Conservation (phyloP, 2,113 vertebrate genomes). For the Irena cyanogastra region DNA sequence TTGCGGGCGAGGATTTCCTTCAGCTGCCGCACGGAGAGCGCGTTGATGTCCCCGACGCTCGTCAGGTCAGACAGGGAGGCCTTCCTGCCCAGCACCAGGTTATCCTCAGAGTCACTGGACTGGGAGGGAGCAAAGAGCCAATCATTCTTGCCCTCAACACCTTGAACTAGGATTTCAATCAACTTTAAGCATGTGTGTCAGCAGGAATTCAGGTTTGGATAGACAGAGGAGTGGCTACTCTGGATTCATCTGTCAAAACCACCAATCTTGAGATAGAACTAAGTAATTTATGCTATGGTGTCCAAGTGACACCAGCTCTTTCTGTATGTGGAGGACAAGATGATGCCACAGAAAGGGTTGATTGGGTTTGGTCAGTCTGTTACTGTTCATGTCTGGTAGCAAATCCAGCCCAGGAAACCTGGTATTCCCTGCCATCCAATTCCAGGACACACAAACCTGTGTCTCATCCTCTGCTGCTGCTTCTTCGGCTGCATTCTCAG, state of each 20-base stretch:
- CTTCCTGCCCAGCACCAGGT: slow-evolving; percentile 76
- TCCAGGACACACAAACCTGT: slow-evolving; percentile 68
- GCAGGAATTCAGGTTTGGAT: not conserved
- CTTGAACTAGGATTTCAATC: not conserved
- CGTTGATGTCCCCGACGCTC: slow-evolving; percentile 80
- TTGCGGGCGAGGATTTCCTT: slow-evolving; percentile 96
- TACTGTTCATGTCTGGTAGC: not conserved
- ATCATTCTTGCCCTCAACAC: not conserved
- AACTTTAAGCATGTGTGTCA: rapidly evolving
- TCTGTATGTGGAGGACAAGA: not conserved
- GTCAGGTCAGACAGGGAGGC: slow-evolving; percentile 89
- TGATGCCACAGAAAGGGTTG: not conserved
- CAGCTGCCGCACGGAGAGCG: slow-evolving; percentile 88
- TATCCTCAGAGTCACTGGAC: slow-evolving; percentile 83
- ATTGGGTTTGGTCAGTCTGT: not conserved
- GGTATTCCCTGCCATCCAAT: not conserved
- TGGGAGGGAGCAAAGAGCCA: slow-evolving; percentile 39
- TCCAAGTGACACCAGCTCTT: not conserved
- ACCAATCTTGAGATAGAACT: not conserved
- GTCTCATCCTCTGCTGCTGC: slow-evolving; percentile 72
- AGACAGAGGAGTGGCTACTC: not conserved
- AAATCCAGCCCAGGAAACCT: not conserved
- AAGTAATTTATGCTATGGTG: not conserved
- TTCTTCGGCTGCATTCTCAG: slow-evolving; percentile 67
- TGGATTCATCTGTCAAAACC: not conserved